Evolutionary conservation across 1,140 invertebrate species (phyloP), one percentile per base, ranked within the genome.

Genomic region (Cyphomyrmex costatus): DNA sequence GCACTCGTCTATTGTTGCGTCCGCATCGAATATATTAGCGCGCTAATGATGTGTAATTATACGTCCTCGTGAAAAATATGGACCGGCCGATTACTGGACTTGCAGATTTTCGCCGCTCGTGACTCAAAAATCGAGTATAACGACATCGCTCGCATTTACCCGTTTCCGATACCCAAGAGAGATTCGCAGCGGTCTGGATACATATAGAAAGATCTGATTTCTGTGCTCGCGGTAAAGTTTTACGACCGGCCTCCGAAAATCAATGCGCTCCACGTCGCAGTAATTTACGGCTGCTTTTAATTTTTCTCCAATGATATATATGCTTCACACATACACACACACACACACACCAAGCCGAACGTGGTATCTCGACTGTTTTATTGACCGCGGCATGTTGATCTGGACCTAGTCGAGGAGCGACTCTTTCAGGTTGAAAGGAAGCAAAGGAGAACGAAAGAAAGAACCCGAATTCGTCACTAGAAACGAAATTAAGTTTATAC

Each of bases 141-240:
- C 53, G 33, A 74, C 46, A 33, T 10, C 27, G 10, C 33, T 61
- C 49, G 33, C 24, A 42, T 58, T 88, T 89, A 89, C 87, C 88
- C 85, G 88, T 86, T 88, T 10, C 56, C 46, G 71, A 36, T 14
- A 16, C 33, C 6, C 12, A 21, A 66, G n/a, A n/a, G 49, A 71
- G 65, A 71, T 60, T 24, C 42, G 24, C n/a, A 36, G n/a, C 53
- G 63, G 63, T 19, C 83, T 56, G 36, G 49, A 88, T 88, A 82
- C 88, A 86, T 70, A 42, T 70, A 42, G 74, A 88, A 89, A 88
- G 66, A 70, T 88, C 60, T 51, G 88, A 88, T 88, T 88, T 61
- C 46, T 14, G 46, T 68, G 78, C 53, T 53, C 70, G 36, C 51
- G 56, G 66, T 53, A 33, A 42, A 89, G 60, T 88, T 89, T 89